These are phyloP conservation scores for Terebella lapidaria DNA, from an alignment of 2,888 invertebrate genomes.

Conservation along the genomic window DNA sequence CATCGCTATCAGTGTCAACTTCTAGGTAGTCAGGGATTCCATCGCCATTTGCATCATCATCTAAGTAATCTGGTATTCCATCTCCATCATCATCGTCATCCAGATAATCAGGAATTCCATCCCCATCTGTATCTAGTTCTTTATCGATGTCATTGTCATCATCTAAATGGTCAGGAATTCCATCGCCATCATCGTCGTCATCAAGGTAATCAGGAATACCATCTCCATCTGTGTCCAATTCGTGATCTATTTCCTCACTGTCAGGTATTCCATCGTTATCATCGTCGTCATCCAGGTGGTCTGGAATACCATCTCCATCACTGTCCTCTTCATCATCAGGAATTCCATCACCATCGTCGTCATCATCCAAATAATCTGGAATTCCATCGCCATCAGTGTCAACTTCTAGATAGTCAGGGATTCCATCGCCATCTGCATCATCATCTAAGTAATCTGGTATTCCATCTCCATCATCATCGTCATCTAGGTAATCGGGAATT, in stretches of 20 bases:
- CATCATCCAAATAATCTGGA: constrained; percentile 25
- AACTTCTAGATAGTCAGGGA: constrained; percentile 34
- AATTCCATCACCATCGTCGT: constrained; percentile 40
- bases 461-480: constrained; percentile 44
- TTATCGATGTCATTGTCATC: constrained; percentile 22
- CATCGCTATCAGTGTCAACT: constrained; percentile 31
- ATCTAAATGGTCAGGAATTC: constrained; percentile 40
- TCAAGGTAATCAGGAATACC: constrained; percentile 31
- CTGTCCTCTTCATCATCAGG: constrained; percentile 24
- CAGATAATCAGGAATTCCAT: constrained; percentile 33
- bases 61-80: constrained; percentile 31
- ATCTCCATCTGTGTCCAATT: too few relatives aligned
- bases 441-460: constrained; percentile 31
- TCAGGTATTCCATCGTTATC: constrained; percentile 45
- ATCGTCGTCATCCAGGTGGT: constrained; percentile 28
- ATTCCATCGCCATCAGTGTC: constrained; percentile 32
- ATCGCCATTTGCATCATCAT: constrained; percentile 36
- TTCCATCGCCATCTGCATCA: constrained; percentile 42
- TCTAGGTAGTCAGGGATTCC: constrained; percentile 27
- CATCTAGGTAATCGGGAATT: constrained; percentile 24
- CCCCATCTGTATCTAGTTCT: constrained; percentile 28
- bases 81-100: constrained; percentile 26
- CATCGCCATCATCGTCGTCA: constrained; percentile 31
- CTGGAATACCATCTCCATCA: constrained; percentile 26
- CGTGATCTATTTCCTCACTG: constrained; percentile 27